These are phyloP conservation scores for Chaetops frenatus DNA, from an alignment of 2,113 vertebrate genomes.

Conservation along the genomic window DNA sequence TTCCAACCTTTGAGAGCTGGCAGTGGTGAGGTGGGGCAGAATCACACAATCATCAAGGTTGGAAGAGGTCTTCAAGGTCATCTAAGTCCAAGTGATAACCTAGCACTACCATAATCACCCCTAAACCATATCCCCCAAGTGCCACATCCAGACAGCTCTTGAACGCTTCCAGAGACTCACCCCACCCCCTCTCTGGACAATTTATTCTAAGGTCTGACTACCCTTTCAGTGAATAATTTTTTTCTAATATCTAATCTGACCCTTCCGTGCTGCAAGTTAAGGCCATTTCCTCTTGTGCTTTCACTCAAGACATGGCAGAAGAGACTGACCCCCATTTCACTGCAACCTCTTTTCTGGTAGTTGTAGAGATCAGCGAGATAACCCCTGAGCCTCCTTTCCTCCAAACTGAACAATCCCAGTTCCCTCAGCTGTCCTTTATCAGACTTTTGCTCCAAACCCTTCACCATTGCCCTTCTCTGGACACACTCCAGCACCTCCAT, in stretches of 20 bases:
- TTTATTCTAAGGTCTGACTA: background rate
- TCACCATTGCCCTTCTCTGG: background rate
- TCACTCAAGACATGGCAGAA: background rate
- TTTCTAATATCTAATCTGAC: background rate
- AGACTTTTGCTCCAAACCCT: background rate
- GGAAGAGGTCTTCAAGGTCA: background rate
- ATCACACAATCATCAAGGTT: background rate
- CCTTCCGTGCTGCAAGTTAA: background rate
- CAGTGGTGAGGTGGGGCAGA: background rate
- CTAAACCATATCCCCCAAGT: background rate
- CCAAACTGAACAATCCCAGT: background rate
- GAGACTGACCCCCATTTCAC: background rate
- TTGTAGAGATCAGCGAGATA: background rate
- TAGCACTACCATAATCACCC: background rate
- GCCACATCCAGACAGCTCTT: background rate
- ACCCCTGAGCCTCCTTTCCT: background rate
- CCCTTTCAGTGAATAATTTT: background rate
- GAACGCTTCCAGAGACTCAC: background rate
- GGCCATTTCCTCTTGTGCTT: background rate
- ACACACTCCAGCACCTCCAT: background rate
- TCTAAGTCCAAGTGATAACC: background rate
- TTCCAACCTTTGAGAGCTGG: background rate
- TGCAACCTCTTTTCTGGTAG: background rate
- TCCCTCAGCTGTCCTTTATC: background rate
- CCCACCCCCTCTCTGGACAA: background rate